phyloP scores from a whole-genome alignment of 2,797 vertebrate genomes.

The Ambastaia sidthimunki region DNA sequence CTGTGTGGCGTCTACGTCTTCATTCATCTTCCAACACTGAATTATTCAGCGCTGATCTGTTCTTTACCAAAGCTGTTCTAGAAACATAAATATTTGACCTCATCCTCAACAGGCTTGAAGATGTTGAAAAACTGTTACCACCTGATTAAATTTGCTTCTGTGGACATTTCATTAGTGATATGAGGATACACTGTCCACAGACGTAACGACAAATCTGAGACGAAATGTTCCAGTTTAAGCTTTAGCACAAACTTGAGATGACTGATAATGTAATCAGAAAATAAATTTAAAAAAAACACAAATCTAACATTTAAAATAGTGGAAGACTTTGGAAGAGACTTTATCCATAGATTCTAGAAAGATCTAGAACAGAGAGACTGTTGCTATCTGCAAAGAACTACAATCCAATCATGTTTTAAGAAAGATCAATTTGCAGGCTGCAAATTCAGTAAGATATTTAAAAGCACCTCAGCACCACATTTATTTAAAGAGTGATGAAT shows the following conservation, averaged over 20 bases:
- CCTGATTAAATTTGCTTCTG: background rate
- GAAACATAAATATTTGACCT: slow-evolving; percentile 30
- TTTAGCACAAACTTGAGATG: background rate
- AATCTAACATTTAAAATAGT: too few relatives aligned
- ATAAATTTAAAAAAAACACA: too few relatives aligned
- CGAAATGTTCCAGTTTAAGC: too few relatives aligned
- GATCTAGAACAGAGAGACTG: too few relatives aligned
- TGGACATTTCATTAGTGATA: background rate
- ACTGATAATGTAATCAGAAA: background rate
- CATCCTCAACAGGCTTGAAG: background rate
- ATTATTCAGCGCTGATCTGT: slow-evolving; percentile 68
- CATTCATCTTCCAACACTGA: slow-evolving; percentile 70
- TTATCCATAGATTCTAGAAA: too few relatives aligned
- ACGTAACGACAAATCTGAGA: background rate
- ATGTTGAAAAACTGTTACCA: background rate
- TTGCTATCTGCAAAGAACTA: background rate
- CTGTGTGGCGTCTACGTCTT: slow-evolving; percentile 70
- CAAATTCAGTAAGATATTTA: background rate
- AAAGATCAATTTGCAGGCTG: background rate
- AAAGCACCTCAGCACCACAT: background rate
- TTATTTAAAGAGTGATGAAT: slow-evolving; percentile 39
- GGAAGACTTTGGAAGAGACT: too few relatives aligned
- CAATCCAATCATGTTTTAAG: background rate
- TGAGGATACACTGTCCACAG: background rate
- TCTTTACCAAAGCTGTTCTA: slow-evolving; percentile 31